Percentiles rank a stretch among this genome's conserved stretches.
Conservation (phyloP, 2,113 vertebrate genomes). For the Pontoporia blainvillei region DNA sequence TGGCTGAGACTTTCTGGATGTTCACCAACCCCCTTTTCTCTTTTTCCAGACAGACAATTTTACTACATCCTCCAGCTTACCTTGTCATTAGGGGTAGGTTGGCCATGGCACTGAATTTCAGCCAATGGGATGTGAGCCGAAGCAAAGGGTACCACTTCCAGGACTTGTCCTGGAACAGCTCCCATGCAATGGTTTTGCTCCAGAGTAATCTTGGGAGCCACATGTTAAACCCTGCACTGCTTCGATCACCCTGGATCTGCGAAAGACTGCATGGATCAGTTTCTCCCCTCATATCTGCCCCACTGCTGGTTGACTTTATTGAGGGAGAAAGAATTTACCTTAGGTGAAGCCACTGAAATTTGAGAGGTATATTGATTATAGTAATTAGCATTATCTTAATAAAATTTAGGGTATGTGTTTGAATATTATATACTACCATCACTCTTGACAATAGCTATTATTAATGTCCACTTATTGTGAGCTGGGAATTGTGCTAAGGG, state of each 20-base stretch:
- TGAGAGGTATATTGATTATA: neutral
- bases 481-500: neutral
- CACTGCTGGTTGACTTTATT: neutral
- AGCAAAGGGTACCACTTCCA: rapidly evolving
- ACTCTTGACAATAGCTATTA: neutral
- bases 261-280: rapidly evolving
- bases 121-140: neutral
- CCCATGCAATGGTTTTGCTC: rapidly evolving
- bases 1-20: neutral
- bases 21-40: neutral
- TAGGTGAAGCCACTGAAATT: neutral
- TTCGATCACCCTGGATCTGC: neutral
- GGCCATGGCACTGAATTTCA: neutral
- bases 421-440: rapidly evolving
- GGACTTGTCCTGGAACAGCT: neutral
- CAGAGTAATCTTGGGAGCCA: neutral
- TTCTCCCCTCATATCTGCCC: rapidly evolving
- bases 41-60: neutral
- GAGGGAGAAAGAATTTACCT: neutral
- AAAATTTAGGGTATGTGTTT: neutral
- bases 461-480: neutral
- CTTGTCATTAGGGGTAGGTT: neutral
- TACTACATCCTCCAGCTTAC: no score
- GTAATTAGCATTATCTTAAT: neutral
- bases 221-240: rapidly evolving